These are phyloP conservation scores for Cotesia vestalis DNA, from an alignment of 1,140 invertebrate genomes.

Conservation along the genomic window DNA sequence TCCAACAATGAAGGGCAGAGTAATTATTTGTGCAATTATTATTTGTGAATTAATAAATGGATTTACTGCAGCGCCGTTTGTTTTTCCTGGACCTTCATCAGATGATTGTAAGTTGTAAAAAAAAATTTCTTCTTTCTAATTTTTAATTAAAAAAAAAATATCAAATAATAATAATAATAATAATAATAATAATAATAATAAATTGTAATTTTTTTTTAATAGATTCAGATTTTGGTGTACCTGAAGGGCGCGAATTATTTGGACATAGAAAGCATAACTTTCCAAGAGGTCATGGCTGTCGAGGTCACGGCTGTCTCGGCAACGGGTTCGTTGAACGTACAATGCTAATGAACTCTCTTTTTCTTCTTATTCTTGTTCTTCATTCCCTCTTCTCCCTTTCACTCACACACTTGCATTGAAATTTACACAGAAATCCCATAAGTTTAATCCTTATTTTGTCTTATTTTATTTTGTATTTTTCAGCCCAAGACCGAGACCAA, in stretches of 20 bases:
- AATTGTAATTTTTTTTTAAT: constrained; percentile 16
- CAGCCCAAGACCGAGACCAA: constrained; percentile 26
- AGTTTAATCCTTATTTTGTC: not conserved
- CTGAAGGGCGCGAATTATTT: constrained; percentile 34
- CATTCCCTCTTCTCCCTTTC: constrained; percentile 18
- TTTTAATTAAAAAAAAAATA: no score
- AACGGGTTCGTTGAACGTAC: constrained; percentile 36
- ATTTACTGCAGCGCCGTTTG: constrained; percentile 12
- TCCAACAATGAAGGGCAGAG: constrained; percentile 1
- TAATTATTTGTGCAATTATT: not conserved
- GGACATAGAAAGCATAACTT: constrained; percentile 32
- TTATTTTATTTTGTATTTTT: constrained; percentile 19
- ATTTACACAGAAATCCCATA: constrained; percentile 3
- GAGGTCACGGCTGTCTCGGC: constrained; percentile 42
- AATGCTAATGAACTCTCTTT: constrained; percentile 36
- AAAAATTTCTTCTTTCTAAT: constrained; percentile 24
- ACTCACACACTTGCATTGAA: not conserved
- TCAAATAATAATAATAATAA: no score
- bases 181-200: no score
- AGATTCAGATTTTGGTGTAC: constrained; percentile 26
- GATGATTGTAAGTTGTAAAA: constrained; percentile 23
- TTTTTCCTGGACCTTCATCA: constrained; percentile 32
- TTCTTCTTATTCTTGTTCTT: constrained; percentile 16
- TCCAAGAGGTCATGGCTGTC: constrained; percentile 43
- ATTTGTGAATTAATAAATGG: not conserved